Evolutionary conservation across 2,797 vertebrate species (phyloP).

Genomic region (Luscinia luscinia): DNA sequence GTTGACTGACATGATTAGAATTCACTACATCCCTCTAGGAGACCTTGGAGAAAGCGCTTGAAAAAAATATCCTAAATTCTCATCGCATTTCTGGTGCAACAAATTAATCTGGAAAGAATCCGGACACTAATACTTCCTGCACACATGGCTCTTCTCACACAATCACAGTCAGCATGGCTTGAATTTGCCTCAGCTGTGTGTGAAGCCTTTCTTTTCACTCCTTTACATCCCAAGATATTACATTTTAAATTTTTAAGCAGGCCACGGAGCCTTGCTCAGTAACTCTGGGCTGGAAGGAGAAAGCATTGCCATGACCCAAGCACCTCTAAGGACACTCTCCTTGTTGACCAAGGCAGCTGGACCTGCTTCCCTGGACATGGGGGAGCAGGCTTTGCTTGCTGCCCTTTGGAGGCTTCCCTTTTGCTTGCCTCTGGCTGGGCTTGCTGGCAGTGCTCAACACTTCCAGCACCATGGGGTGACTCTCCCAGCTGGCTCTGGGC

Average conservation of each 20-base stretch:
- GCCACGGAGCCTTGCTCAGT: not conserved
- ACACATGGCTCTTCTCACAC: not conserved
- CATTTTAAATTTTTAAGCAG: not conserved
- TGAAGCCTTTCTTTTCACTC: not conserved
- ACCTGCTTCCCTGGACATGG: rapidly evolving
- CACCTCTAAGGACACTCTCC: not conserved
- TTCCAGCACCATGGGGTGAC: not conserved
- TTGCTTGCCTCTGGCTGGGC: not conserved
- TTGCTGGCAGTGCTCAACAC: not conserved
- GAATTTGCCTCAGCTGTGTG: not conserved
- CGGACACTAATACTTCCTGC: not conserved
- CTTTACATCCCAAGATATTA: not conserved
- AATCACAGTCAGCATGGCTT: not conserved
- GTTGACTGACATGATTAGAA: not conserved
- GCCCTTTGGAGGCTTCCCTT: rapidly evolving
- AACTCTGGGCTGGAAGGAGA: not conserved
- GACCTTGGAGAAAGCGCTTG: not conserved
- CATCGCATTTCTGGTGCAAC: not conserved
- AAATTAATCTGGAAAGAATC: not conserved
- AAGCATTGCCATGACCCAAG: not conserved
- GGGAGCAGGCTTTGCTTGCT: not conserved
- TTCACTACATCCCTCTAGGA: not conserved
- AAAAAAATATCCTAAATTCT: not conserved
- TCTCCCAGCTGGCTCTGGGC: not conserved
- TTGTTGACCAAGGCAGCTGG: not conserved